phyloP scores from a whole-genome alignment of 2,113 vertebrate genomes.

The Zonotrichia leucophrys region DNA sequence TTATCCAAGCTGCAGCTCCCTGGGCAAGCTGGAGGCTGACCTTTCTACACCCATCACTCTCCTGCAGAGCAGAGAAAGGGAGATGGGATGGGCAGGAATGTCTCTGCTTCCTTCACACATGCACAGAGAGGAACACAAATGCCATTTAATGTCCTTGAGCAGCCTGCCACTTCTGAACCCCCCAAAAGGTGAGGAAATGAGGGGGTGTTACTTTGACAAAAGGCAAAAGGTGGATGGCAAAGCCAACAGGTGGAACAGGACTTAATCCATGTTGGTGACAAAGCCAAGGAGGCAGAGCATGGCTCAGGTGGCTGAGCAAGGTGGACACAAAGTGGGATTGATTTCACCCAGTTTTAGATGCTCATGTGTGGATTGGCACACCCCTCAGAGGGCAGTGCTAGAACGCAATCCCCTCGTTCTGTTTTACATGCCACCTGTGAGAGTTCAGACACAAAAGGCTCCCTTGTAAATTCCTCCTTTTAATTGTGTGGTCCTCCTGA shows the following conservation, averaged over 20 bases:
- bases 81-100: neutral
- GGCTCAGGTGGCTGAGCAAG: neutral
- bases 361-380: neutral
- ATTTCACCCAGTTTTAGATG: neutral
- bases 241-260: neutral
- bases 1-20: neutral
- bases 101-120: neutral
- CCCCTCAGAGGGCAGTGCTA: neutral
- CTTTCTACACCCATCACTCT: neutral
- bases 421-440: neutral
- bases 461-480: neutral
- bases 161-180: neutral
- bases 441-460: neutral
- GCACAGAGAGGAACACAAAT: neutral
- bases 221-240: neutral
- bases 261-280: neutral
- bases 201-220: neutral
- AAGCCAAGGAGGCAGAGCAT: neutral
- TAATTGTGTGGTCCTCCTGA: neutral
- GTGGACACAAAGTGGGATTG: neutral
- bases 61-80: neutral
- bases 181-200: neutral
- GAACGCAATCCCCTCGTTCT: neutral
- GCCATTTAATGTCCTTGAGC: neutral
- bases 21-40: neutral